Evolutionary conservation across 2,888 invertebrate genomes (phyloP).

Genomic region (Yponomeuta evonymella): DNA sequence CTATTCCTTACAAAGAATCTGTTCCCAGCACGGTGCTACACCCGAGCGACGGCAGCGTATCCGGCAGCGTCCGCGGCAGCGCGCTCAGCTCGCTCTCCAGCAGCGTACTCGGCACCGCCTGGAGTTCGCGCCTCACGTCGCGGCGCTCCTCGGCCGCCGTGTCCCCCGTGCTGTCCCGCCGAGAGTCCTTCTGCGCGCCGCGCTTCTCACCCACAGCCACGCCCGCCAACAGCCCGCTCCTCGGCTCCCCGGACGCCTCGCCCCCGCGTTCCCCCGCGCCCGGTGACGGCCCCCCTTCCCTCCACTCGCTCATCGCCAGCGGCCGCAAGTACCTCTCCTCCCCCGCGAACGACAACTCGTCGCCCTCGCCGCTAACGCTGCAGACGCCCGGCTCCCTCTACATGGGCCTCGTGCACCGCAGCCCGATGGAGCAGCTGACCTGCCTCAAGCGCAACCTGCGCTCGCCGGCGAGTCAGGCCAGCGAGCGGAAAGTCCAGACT

Average conservation of each 20-base stretch:
- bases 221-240: conserved; percentile 89
- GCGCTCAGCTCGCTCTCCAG: conserved; percentile 73
- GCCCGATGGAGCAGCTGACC: conserved; percentile 87
- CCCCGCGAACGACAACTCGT: conserved; percentile 73
- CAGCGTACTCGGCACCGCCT: conserved; percentile 71
- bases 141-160: conserved; percentile 68
- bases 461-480: conserved; percentile 50
- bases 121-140: conserved; percentile 80
- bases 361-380: conserved; percentile 78
- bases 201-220: conserved; percentile 89
- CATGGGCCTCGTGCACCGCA: conserved; percentile 79
- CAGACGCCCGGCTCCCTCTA: conserved; percentile 77
- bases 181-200: conserved; percentile 85
- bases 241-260: conserved; percentile 74
- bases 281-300: conserved; percentile 73
- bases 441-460: conserved; percentile 78
- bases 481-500: conserved; percentile 31
- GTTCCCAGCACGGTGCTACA: conserved; percentile 86
- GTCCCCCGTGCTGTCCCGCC: conserved; percentile 79
- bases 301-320: conserved; percentile 72
- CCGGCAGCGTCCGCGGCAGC: conserved; percentile 79
- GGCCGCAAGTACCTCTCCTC: conserved; percentile 73
- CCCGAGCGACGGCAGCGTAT: conserved; percentile 88
- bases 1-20: too few species aligned
- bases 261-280: conserved; percentile 79